Base-by-base conservation (phyloP, 2,797 vertebrate genomes). In the Lagorchestes hirsutus region DNA sequence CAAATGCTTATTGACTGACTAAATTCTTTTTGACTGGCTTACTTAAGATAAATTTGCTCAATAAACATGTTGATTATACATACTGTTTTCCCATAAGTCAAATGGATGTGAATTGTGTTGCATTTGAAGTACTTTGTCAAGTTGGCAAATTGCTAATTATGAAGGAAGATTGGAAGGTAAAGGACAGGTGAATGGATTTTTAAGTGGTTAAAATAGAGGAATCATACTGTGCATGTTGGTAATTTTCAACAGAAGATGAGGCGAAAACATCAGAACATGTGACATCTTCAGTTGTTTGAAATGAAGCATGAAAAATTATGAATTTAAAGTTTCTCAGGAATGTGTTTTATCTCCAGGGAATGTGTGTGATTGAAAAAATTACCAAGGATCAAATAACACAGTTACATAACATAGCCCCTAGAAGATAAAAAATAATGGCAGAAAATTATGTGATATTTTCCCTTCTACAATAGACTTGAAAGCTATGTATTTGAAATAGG, bases 101-200 rank as follows among this genome's bases (percentile, higher is more conserved):
- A 10, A 91, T 90, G 90, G 55, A 92, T 95, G 52, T 91, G 96
- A 95, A 57, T 90, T 24, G 5, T 93, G 46, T 67, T 87, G 58
- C 82, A 54, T 92, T 46, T 95, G 58, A 96, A 95, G 94, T 96
- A 95, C 95, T 93, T 90, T 27, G 91, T 5, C 4, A 55, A 91
- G 95, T 96, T 97, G 87, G 93, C 96, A 96, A 98, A 92, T 94
- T 94, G 96, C 94, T 97, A 96, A 95, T 95, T 67, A 82, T 93
- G 98, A 97, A 82, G 67, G 96, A 10, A 52, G 91, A 57, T 95
- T 93, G 94, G 58, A 97, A 97, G 94, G 95, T 94, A 90, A 93
- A 90, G 55, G 0, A 0, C 96, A 95, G 24, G 0, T 91, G 96
- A 98, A 92, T 90, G 90, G 91, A 91, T 87, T 94, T 90, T 56